Percentiles rank a stretch among this genome's conserved stretches.
phyloP scores from a whole-genome alignment of 2,888 invertebrate genomes.

The Agrochola macilenta region DNA sequence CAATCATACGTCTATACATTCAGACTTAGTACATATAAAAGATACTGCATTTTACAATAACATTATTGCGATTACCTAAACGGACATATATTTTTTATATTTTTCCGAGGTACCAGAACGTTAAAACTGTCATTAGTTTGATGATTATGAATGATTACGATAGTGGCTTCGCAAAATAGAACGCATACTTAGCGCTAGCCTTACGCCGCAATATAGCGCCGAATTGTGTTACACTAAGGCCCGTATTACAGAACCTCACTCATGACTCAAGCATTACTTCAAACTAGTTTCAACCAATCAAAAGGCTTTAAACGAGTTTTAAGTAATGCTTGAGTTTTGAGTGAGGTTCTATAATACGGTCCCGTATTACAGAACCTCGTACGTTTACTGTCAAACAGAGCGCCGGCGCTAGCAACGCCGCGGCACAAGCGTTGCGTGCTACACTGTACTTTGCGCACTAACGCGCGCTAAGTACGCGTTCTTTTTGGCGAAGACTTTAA shows the following conservation, averaged over 20 bases:
- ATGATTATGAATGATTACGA: background rate
- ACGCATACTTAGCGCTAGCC: too few relatives aligned
- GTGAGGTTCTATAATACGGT: background rate
- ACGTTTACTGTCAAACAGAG: too few relatives aligned
- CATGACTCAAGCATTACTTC: background rate
- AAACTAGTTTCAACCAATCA: background rate
- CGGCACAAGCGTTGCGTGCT: too few relatives aligned
- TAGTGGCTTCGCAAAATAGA: too few relatives aligned
- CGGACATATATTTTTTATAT: background rate
- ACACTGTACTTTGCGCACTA: too few relatives aligned
- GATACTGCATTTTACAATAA: background rate
- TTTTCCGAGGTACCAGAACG: background rate
- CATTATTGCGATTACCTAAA: background rate
- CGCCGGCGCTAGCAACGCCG: too few relatives aligned
- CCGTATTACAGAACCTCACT: background rate
- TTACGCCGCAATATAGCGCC: too few relatives aligned
- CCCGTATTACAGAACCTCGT: too few relatives aligned
- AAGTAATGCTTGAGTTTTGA: background rate
- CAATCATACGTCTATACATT: slow-evolving; percentile 11
- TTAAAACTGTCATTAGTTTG: background rate
- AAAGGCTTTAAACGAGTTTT: background rate
- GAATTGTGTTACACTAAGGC: background rate
- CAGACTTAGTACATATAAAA: background rate
- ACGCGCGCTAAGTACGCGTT: too few relatives aligned
- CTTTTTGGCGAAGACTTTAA: too few relatives aligned